Base-by-base conservation (phyloP, 1,140 invertebrate species). In the Atta cephalotes region DNA sequence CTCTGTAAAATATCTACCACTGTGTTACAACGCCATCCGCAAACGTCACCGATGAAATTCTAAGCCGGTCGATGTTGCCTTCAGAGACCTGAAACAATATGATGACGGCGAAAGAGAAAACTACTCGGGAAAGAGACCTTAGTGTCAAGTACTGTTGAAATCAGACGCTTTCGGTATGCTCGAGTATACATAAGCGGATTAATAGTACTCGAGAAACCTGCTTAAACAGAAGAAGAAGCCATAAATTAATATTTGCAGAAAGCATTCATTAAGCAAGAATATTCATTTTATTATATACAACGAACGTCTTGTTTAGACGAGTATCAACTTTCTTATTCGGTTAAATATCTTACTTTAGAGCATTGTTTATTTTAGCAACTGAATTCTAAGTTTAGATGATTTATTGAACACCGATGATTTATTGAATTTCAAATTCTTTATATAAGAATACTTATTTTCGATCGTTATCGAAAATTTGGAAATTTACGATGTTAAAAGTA, bases 41-140 rank as follows among this genome's bases (percentile, higher is more conserved):
- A 84, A 74, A 62, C 58, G 60, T 84, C 70, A 28, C 70, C 56
- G 80, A 76, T 84, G 70, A 84, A 84, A 84, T 76, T 84, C 80
- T 76, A 76, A 84, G 39, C 28, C 25, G 80, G 39, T 18, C 25
- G 56, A 49, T 25, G 35, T 58, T 18, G 53, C 31, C 65, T 25
- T 18, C 21, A 12, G 45, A 18, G 25, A 68, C 18, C 6, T 25
- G 28, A 35, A n/a, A 62, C 21, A 74, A 84, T 58, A 72, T 53
- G 39, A 49, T 49, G 45, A 16, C 25, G 16, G 31, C 63, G 78
- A 21, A 58, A 70, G 49, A 71, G 79, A 21, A 82, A 74, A 82
- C 18, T 60, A 39, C 16, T 16, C 25, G n/a, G 53, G 25, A 82
- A 60, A 21, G 39, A 82, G 14, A 60, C 5, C 12, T 21, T 16